A percentile compares a stretch with the other conserved stretches of the same genome.
phyloP scores from a whole-genome alignment of 2,797 vertebrate genomes.

The Bucorvus abyssinicus region DNA sequence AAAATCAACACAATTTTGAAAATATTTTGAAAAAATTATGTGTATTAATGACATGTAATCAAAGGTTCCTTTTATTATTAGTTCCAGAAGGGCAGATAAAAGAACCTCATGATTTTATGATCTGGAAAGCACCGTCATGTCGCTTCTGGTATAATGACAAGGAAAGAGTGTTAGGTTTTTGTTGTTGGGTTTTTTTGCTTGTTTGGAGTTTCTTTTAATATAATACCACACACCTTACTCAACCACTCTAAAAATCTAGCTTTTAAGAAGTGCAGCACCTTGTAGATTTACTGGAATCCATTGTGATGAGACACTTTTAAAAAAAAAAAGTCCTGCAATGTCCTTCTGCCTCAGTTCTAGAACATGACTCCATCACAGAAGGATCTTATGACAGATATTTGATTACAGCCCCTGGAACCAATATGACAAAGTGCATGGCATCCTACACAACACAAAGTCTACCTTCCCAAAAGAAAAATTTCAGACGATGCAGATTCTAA shows the following conservation, averaged over 20 bases:
- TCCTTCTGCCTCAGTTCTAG: not conserved
- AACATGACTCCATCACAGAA: not conserved
- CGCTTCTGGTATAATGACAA: not conserved
- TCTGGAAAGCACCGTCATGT: not conserved
- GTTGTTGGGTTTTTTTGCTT: not conserved
- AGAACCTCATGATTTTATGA: not conserved
- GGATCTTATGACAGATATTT: not conserved
- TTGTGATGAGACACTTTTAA: not conserved
- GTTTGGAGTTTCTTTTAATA: not conserved
- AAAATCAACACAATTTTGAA: not conserved
- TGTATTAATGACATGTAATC: fast-evolving
- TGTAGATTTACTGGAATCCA: not conserved
- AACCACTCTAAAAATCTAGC: not conserved
- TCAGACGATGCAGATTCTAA: not conserved
- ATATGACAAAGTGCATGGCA: not conserved
- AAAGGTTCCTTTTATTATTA: not conserved
- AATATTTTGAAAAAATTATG: not conserved
- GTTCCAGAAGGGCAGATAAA: not conserved
- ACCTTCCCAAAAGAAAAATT: not conserved
- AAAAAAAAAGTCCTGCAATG: not conserved
- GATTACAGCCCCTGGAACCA: not conserved
- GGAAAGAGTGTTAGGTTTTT: not conserved
- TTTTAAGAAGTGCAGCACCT: not conserved
- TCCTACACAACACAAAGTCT: not conserved
- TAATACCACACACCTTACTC: not conserved